Percentiles rank a stretch among this genome's conserved stretches.
Evolutionary conservation across 2,113 vertebrate genomes (phyloP).

Genomic region (Albula goreensis): DNA sequence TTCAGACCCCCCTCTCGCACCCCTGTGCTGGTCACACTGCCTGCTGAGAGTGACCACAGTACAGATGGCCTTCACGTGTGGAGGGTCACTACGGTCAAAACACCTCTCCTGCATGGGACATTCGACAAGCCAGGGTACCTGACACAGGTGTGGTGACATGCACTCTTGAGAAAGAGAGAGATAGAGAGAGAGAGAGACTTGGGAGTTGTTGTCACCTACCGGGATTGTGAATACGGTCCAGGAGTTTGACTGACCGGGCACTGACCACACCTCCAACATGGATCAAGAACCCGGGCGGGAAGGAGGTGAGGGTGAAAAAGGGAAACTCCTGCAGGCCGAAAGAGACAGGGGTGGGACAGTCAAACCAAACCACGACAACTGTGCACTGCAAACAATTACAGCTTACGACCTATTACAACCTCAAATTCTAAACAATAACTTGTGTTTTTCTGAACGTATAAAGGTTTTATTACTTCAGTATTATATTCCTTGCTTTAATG

Average conservation of each 20-base stretch:
- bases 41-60: not conserved
- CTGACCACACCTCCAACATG: constrained; percentile 96
- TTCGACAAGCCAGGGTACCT: not conserved
- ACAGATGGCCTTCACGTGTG: not conserved
- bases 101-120: too few relatives aligned
- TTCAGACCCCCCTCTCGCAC: not conserved
- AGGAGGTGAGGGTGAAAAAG: constrained; percentile 92
- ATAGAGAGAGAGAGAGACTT: not conserved
- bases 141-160: not conserved
- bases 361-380: too few relatives aligned
- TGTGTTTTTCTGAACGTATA: too few relatives aligned
- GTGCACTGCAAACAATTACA: too few relatives aligned
- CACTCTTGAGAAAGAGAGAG: not conserved
- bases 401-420: too few relatives aligned
- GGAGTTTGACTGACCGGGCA: constrained; percentile 93
- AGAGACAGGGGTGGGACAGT: not conserved
- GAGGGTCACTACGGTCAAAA: too few relatives aligned
- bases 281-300: constrained; percentile 89
- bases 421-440: too few relatives aligned
- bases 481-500: too few relatives aligned
- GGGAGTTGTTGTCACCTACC: constrained; percentile 72
- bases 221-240: constrained; percentile 98
- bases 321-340: constrained; percentile 84
- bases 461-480: too few relatives aligned
- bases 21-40: not conserved